phyloP scores from a whole-genome alignment of 1,140 invertebrate genomes.

The Drosophila bipectinata region DNA sequence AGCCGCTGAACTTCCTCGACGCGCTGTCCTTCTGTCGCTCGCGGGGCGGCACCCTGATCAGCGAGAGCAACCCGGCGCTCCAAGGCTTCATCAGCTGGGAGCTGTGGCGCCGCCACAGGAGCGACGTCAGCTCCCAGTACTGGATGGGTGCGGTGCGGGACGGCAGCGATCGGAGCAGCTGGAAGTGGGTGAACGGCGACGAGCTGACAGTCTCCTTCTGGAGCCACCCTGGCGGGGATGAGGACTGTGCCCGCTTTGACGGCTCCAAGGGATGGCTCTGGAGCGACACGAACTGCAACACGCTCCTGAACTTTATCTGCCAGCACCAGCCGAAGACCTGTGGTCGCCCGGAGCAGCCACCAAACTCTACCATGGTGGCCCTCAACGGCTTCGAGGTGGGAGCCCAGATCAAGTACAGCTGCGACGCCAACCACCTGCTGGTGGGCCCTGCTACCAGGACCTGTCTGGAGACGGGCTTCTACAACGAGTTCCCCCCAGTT shows the following conservation, averaged over 20 bases:
- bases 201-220: constrained; percentile 96
- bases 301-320: constrained; percentile 95
- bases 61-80: constrained; percentile 96
- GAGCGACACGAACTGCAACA: constrained; percentile 95
- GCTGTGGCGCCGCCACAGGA: constrained; percentile 94
- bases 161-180: constrained; percentile 90
- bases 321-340: constrained; percentile 96
- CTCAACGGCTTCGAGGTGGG: constrained; percentile 91
- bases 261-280: constrained; percentile 97
- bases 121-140: constrained; percentile 95
- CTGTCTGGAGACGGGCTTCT: constrained; percentile 96
- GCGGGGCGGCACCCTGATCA: constrained; percentile 92
- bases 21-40: constrained; percentile 92
- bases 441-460: constrained; percentile 93
- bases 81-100: constrained; percentile 98
- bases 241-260: constrained; percentile 95
- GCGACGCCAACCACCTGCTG: constrained; percentile 93
- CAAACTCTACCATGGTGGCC: constrained; percentile 94
- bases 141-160: constrained; percentile 97
- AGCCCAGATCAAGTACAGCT: constrained; percentile 93
- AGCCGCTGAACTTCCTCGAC: constrained; percentile 92
- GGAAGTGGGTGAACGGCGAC: constrained; percentile 95
- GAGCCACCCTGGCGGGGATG: constrained; percentile 93
- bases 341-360: constrained; percentile 95
- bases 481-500: constrained; percentile 96